Conservation (phyloP, 2,888 invertebrate genomes). For the Ditula angustiorana region DNA sequence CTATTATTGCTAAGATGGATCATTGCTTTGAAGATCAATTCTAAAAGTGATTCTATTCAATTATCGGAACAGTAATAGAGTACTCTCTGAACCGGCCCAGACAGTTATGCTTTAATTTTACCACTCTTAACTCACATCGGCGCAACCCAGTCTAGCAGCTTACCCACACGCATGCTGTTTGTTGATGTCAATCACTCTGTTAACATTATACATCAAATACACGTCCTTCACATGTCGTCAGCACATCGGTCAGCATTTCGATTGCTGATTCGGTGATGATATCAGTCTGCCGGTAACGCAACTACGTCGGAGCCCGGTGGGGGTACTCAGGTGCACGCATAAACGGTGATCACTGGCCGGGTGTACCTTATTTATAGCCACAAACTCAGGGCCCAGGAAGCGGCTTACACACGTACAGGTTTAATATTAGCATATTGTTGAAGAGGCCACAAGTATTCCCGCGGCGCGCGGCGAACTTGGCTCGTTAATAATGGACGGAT, state of each 20-base stretch:
- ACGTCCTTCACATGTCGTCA: no score
- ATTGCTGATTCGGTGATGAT: no score
- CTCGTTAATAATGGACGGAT: constrained; percentile 19
- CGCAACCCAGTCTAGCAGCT: no score
- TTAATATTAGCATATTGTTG: constrained; percentile 19
- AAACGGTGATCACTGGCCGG: not conserved
- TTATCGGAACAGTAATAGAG: not conserved
- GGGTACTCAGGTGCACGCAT: no score
- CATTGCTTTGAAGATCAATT: not conserved
- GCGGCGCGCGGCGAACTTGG: constrained; percentile 19
- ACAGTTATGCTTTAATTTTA: not conserved
- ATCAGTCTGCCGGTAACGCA: no score
- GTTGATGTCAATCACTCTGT: no score
- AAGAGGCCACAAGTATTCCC: constrained; percentile 14
- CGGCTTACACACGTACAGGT: constrained; percentile 2
- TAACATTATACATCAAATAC: no score
- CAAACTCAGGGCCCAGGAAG: constrained; percentile 2
- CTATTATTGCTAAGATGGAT: not conserved
- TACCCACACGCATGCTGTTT: no score
- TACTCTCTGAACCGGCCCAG: not conserved
- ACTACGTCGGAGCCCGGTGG: no score
- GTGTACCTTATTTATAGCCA: not conserved
- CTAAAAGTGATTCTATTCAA: not conserved
- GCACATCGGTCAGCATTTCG: no score
- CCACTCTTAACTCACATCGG: not conserved